Conservation (phyloP, 2,797 vertebrate species). For the Danionella dracula region DNA sequence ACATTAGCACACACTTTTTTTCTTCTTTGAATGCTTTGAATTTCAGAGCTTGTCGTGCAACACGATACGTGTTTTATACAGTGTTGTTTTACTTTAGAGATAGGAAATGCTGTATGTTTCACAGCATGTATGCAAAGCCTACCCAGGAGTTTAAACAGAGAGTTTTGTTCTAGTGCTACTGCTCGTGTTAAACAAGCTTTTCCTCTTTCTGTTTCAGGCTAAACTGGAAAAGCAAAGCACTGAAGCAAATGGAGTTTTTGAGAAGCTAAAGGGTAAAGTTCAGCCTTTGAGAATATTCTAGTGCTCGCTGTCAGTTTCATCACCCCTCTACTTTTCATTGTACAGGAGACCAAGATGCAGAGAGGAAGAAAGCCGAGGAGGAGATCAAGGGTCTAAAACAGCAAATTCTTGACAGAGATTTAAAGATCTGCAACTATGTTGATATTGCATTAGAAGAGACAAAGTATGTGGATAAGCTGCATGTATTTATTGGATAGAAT, state of each 20-base stretch:
- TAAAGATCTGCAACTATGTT: conserved; percentile 58
- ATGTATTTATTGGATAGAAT: not conserved
- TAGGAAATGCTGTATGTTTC: not conserved
- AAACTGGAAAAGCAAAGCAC: conserved; percentile 32
- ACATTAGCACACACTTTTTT: too few relatives aligned
- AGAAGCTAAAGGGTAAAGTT: conserved; percentile 54
- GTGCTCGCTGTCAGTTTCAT: too few relatives aligned
- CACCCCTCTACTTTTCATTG: not conserved
- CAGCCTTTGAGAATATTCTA: not conserved
- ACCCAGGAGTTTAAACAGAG: too few relatives aligned
- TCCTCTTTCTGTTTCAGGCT: conserved; percentile 39
- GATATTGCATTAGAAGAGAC: conserved; percentile 52
- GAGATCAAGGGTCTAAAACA: conserved; percentile 53
- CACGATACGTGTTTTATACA: too few relatives aligned
- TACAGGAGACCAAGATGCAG: conserved; percentile 46
- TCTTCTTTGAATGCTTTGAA: too few relatives aligned
- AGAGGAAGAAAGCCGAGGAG: conserved; percentile 40
- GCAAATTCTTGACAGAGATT: conserved; percentile 59
- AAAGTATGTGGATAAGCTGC: conserved; percentile 52
- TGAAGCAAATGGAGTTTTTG: not conserved
- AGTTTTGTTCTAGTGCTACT: too few relatives aligned
- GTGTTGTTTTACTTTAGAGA: too few relatives aligned
- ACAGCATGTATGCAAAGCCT: not conserved
- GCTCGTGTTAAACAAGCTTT: not conserved
- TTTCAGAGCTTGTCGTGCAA: too few relatives aligned